Conservation (phyloP, 2,888 invertebrate species). For the Clusia tigrina region DNA sequence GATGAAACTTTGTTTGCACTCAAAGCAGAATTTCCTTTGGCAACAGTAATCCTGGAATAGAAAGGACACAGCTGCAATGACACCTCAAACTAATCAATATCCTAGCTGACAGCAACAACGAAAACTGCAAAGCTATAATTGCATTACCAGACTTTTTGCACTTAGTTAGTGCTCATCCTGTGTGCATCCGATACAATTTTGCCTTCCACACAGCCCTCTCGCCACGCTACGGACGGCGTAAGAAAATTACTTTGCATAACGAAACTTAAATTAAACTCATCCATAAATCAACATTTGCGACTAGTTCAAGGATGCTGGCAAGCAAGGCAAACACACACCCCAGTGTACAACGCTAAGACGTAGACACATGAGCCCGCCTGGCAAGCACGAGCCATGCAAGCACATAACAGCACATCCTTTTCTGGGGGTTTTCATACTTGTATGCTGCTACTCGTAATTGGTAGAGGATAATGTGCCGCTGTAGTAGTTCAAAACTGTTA, state of each 20-base stretch:
- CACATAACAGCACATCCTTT: too few relatives aligned
- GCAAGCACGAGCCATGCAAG: too few relatives aligned
- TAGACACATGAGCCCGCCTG: not conserved
- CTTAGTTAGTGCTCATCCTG: not conserved
- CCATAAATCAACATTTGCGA: slow-evolving; percentile 8
- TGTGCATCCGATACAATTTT: not conserved
- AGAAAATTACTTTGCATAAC: slow-evolving; percentile 14
- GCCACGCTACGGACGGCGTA: not conserved
- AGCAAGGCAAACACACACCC: too few relatives aligned
- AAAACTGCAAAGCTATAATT: not conserved
- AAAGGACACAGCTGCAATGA: too few relatives aligned
- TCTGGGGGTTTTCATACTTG: too few relatives aligned
- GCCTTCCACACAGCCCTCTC: not conserved
- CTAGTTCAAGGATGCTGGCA: not conserved
- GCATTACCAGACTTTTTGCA: not conserved
- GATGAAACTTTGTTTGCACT: too few relatives aligned
- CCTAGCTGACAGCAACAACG: not conserved
- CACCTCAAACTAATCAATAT: too few relatives aligned
- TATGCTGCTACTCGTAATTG: too few relatives aligned
- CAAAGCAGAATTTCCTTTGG: too few relatives aligned
- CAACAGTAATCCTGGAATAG: too few relatives aligned
- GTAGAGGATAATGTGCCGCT: not conserved
- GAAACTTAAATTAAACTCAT: slow-evolving; percentile 21
- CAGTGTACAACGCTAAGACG: not conserved
- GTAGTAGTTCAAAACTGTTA: not conserved